Conservation (phyloP, 2,797 vertebrate genomes). For the Crossoptilon crossoptilon region DNA sequence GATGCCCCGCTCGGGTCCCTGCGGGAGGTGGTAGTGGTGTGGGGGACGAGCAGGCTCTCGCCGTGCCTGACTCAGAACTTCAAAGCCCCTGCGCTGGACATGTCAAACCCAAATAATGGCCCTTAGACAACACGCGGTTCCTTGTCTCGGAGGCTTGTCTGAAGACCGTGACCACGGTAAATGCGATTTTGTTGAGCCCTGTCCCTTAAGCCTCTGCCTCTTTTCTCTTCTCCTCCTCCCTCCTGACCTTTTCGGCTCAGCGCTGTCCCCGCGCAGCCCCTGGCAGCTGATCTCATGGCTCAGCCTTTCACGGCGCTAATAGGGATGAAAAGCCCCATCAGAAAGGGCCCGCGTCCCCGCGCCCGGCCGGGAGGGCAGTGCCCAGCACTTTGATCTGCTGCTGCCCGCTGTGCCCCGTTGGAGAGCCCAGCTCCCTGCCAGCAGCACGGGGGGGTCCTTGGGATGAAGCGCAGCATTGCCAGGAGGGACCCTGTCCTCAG, state of each 20-base stretch:
- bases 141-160: conserved; percentile 71
- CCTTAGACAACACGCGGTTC: conserved; percentile 45
- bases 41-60: not conserved
- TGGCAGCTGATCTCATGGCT: conserved; percentile 73
- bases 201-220: conserved; percentile 65
- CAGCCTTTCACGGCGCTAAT: conserved; percentile 65
- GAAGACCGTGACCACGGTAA: conserved; percentile 75
- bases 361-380: conserved; percentile 59
- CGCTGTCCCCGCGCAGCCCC: conserved; percentile 55
- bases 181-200: conserved; percentile 76
- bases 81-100: conserved; percentile 34
- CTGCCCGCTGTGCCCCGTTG: not conserved
- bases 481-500: not conserved
- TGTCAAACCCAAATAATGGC: conserved; percentile 70
- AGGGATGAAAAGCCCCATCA: conserved; percentile 69
- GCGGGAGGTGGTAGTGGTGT: rapidly evolving
- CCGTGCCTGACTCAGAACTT: conserved; percentile 48
- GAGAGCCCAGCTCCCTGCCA: not conserved
- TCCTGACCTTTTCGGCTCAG: conserved; percentile 66
- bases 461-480: too few relatives aligned
- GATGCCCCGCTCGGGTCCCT: too few relatives aligned
- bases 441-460: not conserved
- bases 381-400: conserved; percentile 59
- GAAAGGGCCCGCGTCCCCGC: conserved; percentile 53
- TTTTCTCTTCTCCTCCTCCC: conserved; percentile 70